phyloP scores from a whole-genome alignment of 2,113 vertebrate species.

The Semnornis frantzii region DNA sequence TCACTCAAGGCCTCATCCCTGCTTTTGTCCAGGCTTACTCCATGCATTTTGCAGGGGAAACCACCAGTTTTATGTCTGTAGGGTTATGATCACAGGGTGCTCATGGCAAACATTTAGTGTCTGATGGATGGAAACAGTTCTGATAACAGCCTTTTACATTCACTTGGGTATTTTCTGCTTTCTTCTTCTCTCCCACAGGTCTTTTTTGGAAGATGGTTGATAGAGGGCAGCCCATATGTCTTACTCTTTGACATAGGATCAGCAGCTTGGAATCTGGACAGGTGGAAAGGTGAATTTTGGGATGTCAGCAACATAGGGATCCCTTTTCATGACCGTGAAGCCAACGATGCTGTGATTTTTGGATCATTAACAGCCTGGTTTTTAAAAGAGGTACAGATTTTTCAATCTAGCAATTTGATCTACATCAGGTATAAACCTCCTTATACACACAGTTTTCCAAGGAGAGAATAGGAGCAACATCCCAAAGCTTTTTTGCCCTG shows the following conservation, averaged over 20 bases:
- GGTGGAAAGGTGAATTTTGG: slow-evolving; percentile 96
- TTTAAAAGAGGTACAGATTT: slow-evolving; percentile 89
- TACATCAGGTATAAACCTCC: not conserved
- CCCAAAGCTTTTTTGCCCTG: too few species aligned
- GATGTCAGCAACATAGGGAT: slow-evolving; percentile 86
- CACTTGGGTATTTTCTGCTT: not conserved
- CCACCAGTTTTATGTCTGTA: not conserved
- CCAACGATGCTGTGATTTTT: slow-evolving; percentile 90
- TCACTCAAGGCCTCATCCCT: too few species aligned
- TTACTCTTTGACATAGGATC: slow-evolving; percentile 90
- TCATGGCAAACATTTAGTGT: not conserved
- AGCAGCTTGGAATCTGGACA: slow-evolving; percentile 92
- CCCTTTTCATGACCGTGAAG: slow-evolving; percentile 89
- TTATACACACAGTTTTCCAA: too few species aligned
- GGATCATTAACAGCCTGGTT: slow-evolving; percentile 94
- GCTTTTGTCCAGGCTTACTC: not conserved
- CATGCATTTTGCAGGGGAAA: not conserved
- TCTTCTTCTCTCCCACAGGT: slow-evolving; percentile 74
- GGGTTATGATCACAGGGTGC: not conserved
- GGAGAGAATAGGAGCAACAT: too few species aligned
- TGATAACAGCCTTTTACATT: not conserved
- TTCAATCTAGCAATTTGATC: not conserved
- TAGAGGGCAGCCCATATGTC: slow-evolving; percentile 93
- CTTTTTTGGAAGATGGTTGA: slow-evolving; percentile 93
- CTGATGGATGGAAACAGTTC: not conserved